Evolutionary conservation across 2,888 invertebrate species (phyloP), one percentile per base, ranked within the genome.

Genomic region (Pseudoips prasinana): DNA sequence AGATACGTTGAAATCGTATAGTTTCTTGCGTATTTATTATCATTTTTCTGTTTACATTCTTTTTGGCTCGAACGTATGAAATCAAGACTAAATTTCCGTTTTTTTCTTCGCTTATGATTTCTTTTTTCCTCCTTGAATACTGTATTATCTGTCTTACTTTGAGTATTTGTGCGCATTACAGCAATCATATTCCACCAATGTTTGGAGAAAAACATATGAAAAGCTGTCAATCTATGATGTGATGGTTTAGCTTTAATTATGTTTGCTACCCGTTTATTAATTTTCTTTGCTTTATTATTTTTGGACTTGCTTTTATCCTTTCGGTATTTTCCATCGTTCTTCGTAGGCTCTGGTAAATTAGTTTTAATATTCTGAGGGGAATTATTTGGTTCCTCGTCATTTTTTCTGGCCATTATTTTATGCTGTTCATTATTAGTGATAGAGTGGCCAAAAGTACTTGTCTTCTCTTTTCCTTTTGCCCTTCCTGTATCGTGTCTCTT

Each of bases 101-200:
- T 78, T 62, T 73, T 79, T 32, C 68, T 73, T 2, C 65, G 59
- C 46, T 77, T 82, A 30, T 69, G 64, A 34, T 73, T 54, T 63
- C 17, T 56, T 20, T 31, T 44, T 9, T 39, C 45, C 8, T 39
- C 40, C 26, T 49, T 49, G 5, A 8, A 0, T 8, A 31, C 24
- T 6, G 31, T 25, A 10, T 34, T 35, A 5, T 42, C 37, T 10
- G 33, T 40, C 23, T 36, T 63, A 1, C 31, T 29, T 14, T 25
- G 17, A 0, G 22, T 23, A 6, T 38, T 35, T 8, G 33, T n/a
- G n/a, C n/a, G n/a, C n/a, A n/a, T n/a, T n/a, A n/a, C n/a, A n/a
- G n/a, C n/a, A n/a, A n/a, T n/a, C n/a, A n/a, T n/a, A n/a, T n/a
- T n/a, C n/a, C n/a, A n/a, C 64, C 63, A 68, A 27, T 55, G 57